phyloP scores from a whole-genome alignment of 2,113 vertebrate genomes.

The Tachysurus vachellii region DNA sequence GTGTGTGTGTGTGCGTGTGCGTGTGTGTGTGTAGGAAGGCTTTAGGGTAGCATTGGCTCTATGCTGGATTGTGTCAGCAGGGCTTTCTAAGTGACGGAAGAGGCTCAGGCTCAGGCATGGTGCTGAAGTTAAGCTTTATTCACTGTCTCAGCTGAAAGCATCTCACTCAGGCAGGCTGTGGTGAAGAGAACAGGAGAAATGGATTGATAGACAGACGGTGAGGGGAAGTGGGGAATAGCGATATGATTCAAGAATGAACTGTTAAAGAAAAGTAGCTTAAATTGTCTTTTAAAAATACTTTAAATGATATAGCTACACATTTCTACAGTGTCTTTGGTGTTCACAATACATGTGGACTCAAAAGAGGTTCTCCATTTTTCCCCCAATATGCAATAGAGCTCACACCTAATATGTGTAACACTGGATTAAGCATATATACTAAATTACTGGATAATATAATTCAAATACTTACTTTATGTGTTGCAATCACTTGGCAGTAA shows the following conservation, averaged over 20 bases:
- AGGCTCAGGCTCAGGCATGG: not conserved
- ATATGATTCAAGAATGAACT: not conserved
- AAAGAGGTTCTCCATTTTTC: not conserved
- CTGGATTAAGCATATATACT: not conserved
- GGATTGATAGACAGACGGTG: conserved; percentile 41
- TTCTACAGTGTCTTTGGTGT: not conserved
- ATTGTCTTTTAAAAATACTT: no score
- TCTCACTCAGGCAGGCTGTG: conserved; percentile 12
- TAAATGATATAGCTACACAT: not conserved
- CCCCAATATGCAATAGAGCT: not conserved
- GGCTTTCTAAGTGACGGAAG: conserved; percentile 10
- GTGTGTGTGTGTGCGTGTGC: conserved; percentile 11
- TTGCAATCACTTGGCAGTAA: not conserved
- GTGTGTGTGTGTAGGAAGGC: conserved; percentile 9
- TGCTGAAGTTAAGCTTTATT: conserved; percentile 28
- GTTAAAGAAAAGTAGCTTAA: conserved; percentile 7
- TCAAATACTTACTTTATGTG: not conserved
- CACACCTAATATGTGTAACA: not conserved
- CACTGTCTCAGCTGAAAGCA: conserved; percentile 12
- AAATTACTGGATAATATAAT: not conserved
- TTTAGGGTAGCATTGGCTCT: conserved; percentile 45
- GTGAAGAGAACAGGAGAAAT: not conserved
- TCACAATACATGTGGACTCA: not conserved
- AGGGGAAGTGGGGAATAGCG: conserved; percentile 59
- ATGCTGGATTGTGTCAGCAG: conserved; percentile 33